Conservation (phyloP, 2,113 vertebrate species). For the Apteryx mantelli region DNA sequence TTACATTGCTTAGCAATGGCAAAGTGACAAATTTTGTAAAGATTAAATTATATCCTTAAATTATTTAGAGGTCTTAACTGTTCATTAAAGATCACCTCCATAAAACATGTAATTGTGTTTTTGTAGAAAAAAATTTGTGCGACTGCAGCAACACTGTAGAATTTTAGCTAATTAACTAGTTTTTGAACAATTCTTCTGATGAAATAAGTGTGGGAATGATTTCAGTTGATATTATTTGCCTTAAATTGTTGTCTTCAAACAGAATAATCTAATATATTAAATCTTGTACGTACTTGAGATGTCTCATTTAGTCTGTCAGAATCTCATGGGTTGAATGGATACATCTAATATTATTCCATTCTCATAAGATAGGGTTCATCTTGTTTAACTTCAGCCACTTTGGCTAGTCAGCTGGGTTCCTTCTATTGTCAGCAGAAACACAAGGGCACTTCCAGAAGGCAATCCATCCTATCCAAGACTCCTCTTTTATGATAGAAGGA, state of each 20-base stretch:
- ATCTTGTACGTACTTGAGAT: background rate
- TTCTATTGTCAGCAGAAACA: background rate
- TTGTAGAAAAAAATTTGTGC: slow-evolving; percentile 2
- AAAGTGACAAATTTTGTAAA: slow-evolving; percentile 17
- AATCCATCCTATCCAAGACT: accelerated
- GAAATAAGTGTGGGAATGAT: background rate
- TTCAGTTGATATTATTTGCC: background rate
- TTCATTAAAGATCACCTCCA: slow-evolving; percentile 29
- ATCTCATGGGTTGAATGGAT: background rate
- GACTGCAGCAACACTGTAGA: background rate
- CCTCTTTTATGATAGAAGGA: background rate
- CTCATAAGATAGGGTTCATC: background rate
- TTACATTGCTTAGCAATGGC: background rate
- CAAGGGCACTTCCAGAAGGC: background rate
- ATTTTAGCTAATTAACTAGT: background rate
- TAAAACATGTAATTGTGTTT: slow-evolving; percentile 33
- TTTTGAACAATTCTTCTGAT: background rate
- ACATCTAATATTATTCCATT: background rate
- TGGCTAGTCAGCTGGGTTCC: background rate
- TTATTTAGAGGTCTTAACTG: slow-evolving; percentile 25
- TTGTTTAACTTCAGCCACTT: background rate
- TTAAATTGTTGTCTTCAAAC: background rate
- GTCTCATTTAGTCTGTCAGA: background rate
- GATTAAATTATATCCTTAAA: slow-evolving; percentile 29
- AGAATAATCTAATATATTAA: background rate